These are phyloP conservation scores for Psix sp. DNA, from an alignment of 1,140 invertebrate genomes.

Conservation along the genomic window DNA sequence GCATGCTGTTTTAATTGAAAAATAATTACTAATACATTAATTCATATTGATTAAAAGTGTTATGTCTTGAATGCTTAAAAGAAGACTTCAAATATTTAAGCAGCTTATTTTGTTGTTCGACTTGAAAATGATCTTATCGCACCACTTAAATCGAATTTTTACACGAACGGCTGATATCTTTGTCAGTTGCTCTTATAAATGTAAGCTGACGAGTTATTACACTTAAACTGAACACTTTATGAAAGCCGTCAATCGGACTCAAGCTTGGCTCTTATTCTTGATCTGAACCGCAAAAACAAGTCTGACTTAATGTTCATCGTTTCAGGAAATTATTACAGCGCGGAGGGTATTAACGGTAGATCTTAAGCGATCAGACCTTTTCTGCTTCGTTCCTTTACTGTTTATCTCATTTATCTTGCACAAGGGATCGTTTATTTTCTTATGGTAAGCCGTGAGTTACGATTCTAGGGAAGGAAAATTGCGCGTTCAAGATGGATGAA, in stretches of 20 bases:
- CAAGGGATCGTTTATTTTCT: constrained; percentile 48
- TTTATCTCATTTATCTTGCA: constrained; percentile 56
- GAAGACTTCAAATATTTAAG: too few relatives aligned
- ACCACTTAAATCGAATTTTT: too few relatives aligned
- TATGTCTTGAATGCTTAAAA: too few relatives aligned
- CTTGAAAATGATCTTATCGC: too few relatives aligned
- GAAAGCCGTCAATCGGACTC: constrained; percentile 30
- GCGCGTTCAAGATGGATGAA: constrained; percentile 27
- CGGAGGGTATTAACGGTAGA: constrained; percentile 40
- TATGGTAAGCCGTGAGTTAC: constrained; percentile 51
- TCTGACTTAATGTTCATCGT: constrained; percentile 39
- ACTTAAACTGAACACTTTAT: constrained; percentile 29
- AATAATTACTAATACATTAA: too few relatives aligned
- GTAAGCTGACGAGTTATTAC: constrained; percentile 16
- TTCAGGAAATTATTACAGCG: constrained; percentile 22
- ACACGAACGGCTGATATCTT: too few relatives aligned
- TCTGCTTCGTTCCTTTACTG: constrained; percentile 29
- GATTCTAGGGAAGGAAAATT: constrained; percentile 38
- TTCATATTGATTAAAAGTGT: too few relatives aligned
- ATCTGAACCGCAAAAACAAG: constrained; percentile 35
- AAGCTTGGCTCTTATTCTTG: constrained; percentile 23
- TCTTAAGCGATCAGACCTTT: constrained; percentile 45
- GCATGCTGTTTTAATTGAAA: too few relatives aligned
- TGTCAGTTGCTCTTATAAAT: too few relatives aligned
- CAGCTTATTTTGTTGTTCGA: too few relatives aligned